Percentiles rank a stretch among this genome's conserved stretches.
Evolutionary conservation across 2,888 invertebrate genomes (phyloP).

Genomic region (Coremacera marginata): DNA sequence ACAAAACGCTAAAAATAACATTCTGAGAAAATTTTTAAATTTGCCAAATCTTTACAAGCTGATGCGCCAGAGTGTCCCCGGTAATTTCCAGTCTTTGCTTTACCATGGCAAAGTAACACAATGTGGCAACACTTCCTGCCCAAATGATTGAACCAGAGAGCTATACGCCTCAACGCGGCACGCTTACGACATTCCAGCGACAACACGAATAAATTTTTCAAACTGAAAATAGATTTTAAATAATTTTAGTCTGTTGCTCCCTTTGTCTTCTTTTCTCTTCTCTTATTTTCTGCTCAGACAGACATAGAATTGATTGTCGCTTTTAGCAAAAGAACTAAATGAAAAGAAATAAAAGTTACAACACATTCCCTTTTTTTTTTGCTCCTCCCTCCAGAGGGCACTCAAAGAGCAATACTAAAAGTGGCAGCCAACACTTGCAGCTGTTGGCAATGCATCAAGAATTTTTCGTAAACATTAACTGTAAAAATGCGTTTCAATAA

Average conservation of each 20-base stretch:
- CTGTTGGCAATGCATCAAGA: conserved; percentile 63
- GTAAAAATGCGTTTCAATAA: conserved; percentile 32
- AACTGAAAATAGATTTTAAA: conserved; percentile 4
- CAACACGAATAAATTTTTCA: neutral
- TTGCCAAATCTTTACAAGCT: neutral
- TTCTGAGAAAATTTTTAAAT: conserved; percentile 13
- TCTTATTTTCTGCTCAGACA: neutral
- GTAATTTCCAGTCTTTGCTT: neutral
- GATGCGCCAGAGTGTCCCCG: neutral
- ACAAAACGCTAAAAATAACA: conserved; percentile 1
- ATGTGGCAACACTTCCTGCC: conserved; percentile 26
- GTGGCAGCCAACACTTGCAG: conserved; percentile 45
- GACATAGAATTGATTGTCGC: neutral
- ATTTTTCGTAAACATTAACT: conserved; percentile 40
- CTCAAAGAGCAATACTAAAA: conserved; percentile 7
- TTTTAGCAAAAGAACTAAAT: conserved; percentile 5
- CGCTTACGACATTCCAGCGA: conserved; percentile 1
- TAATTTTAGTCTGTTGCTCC: neutral
- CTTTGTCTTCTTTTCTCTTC: neutral
- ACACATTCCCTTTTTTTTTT: neutral
- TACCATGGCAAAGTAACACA: neutral
- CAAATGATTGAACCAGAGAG: conserved; percentile 28
- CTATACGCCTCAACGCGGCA: neutral
- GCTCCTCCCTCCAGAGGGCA: conserved; percentile 7
- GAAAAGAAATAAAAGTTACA: neutral